Conservation (phyloP, 2,113 vertebrate genomes). For the Parotia lawesii region DNA sequence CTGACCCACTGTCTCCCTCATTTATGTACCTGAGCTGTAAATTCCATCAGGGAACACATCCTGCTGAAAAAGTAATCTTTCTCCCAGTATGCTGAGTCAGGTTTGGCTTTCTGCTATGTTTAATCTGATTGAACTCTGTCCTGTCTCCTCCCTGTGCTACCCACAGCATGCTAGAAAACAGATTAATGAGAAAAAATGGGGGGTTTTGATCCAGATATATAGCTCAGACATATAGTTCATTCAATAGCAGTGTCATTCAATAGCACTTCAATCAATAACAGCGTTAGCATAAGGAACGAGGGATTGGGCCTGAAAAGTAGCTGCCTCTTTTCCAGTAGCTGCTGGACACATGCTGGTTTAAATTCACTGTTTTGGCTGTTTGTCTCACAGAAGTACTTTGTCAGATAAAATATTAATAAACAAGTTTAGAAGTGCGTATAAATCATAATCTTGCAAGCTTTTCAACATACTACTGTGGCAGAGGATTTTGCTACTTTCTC, state of each 20-base stretch:
- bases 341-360: background rate
- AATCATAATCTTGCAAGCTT: background rate
- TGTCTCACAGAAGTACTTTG: background rate
- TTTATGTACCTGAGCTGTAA: background rate
- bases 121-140: background rate
- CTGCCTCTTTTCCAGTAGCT: background rate
- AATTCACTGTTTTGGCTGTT: background rate
- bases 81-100: background rate
- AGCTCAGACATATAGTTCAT: background rate
- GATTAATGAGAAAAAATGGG: accelerated
- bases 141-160: background rate
- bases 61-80: background rate
- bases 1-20: background rate
- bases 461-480: background rate
- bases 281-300: accelerated
- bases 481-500: background rate
- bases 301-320: background rate
- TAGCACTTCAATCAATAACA: background rate
- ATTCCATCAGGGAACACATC: background rate
- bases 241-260: background rate
- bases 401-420: background rate
- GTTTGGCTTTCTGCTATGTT: background rate
- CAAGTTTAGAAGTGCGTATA: background rate
- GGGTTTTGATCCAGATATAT: background rate
- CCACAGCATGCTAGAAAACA: background rate